Conservation (phyloP, 1,140 invertebrate genomes). For the Pentalonia nigronervosa region DNA sequence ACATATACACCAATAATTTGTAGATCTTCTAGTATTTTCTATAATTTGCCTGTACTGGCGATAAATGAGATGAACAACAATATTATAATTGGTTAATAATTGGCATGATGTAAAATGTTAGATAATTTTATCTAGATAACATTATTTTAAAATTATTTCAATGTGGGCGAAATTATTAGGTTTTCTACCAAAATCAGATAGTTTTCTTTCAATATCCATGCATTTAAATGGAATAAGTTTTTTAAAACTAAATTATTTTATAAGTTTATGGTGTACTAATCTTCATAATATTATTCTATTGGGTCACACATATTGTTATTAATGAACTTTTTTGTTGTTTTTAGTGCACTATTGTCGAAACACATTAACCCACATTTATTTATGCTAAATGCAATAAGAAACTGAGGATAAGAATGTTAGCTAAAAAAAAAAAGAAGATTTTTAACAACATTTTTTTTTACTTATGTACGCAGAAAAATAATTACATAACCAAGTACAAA, state of each 20-base stretch:
- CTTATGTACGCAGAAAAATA: constrained; percentile 51
- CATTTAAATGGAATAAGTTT: neutral
- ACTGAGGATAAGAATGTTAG: neutral
- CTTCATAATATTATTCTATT: neutral
- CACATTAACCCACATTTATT: neutral
- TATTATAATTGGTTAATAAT: neutral
- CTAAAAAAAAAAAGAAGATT: neutral
- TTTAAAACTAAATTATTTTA: neutral
- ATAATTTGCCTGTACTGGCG: neutral
- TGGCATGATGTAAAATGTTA: neutral
- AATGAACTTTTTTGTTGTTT: neutral
- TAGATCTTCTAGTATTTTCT: neutral
- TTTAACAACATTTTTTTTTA: constrained; percentile 52
- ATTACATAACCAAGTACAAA: constrained; percentile 58
- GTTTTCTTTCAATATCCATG: neutral
- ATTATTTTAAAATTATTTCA: neutral
- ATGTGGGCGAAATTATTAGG: neutral
- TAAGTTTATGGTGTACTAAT: neutral
- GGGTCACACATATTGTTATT: neutral
- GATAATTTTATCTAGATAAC: too few relatives aligned
- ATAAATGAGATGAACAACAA: neutral
- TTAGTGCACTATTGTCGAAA: neutral
- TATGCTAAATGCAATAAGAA: neutral
- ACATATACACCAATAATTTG: neutral
- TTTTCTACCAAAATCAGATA: neutral